A percentile compares a stretch with the other conserved stretches of the same genome.
phyloP scores from a whole-genome alignment of 2,888 invertebrate species.

The Cancer borealis region DNA sequence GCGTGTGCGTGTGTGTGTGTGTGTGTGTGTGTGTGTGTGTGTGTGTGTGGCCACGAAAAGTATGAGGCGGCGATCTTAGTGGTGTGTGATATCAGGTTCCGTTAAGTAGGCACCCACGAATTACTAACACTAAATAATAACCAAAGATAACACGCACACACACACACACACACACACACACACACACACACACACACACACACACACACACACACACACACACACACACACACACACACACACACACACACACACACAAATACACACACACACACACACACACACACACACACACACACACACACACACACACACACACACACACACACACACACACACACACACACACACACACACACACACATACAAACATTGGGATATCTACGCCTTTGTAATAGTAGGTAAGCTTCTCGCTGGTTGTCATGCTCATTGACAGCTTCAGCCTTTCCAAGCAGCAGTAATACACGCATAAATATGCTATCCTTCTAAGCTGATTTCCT shows the following conservation, averaged over 20 bases:
- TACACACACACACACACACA: neutral
- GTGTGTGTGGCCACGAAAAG: neutral
- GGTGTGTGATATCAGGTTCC: too few relatives aligned
- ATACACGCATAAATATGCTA: too few relatives aligned
- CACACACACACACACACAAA: neutral
- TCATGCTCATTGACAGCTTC: too few relatives aligned
- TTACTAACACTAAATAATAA: too few relatives aligned
- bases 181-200: neutral
- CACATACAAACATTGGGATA: too few relatives aligned
- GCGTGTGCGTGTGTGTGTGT: neutral
- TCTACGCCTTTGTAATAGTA: too few relatives aligned
- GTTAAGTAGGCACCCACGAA: too few relatives aligned
- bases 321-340: neutral
- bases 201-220: slow-evolving; percentile 9
- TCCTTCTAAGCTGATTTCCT: too few relatives aligned
- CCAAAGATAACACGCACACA: too few relatives aligned
- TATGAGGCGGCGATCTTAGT: neutral
- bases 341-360: neutral
- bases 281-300: neutral
- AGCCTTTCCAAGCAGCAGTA: too few relatives aligned
- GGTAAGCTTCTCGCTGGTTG: too few relatives aligned
- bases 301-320: neutral
- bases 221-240: neutral
- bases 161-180: neutral
- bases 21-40: neutral